Conservation (phyloP, 1,140 invertebrate species). For the Nasonia longicornis region DNA sequence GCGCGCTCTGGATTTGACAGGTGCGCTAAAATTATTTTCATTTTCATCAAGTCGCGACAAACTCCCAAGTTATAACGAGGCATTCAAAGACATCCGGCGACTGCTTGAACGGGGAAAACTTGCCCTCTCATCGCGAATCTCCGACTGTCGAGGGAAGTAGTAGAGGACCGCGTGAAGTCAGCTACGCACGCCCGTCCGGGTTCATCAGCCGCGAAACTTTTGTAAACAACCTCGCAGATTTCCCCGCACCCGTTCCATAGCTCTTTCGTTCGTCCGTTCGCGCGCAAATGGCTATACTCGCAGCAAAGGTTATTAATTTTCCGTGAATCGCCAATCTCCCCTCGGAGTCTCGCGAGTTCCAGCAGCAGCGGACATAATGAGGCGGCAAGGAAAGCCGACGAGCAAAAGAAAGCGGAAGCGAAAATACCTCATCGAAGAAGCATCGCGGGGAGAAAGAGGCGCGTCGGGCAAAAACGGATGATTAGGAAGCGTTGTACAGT, state of each 20-base stretch:
- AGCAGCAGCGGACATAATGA: not conserved
- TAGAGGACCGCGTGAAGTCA: not conserved
- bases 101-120: not conserved
- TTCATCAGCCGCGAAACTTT: not conserved
- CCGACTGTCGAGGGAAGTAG: not conserved
- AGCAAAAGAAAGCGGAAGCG: not conserved
- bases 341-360: no score
- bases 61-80: slow-evolving; percentile 15
- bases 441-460: not conserved
- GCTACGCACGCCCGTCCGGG: not conserved
- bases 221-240: not conserved
- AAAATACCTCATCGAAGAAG: not conserved
- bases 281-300: no score
- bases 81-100: not conserved
- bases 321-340: no score
- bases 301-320: no score
- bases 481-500: slow-evolving; percentile 3
- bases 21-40: slow-evolving; percentile 33
- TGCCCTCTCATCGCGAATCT: not conserved
- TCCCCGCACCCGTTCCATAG: no score
- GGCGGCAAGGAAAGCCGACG: not conserved
- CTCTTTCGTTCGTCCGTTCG: not conserved
- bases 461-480: not conserved
- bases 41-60: slow-evolving; percentile 21
- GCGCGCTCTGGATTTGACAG: slow-evolving; percentile 16